Conservation (phyloP, 2,888 invertebrate species). For the Eilema griseolum region DNA sequence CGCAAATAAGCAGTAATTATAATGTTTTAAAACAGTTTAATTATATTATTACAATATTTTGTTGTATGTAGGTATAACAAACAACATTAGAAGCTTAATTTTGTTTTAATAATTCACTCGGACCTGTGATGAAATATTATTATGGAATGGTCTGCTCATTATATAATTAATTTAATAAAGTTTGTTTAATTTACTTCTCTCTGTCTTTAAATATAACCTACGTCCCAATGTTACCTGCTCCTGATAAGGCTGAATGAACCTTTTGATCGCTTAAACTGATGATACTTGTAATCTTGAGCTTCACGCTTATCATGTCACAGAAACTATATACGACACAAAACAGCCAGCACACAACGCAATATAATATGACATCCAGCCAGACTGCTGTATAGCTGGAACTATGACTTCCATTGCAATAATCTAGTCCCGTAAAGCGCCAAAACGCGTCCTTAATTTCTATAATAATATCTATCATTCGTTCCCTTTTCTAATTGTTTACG, state of each 20-base stretch:
- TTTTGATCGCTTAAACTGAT: too few species aligned
- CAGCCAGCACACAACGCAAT: too few species aligned
- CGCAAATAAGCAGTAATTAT: neutral
- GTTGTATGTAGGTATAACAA: neutral
- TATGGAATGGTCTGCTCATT: neutral
- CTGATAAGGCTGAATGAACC: neutral
- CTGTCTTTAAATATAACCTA: neutral
- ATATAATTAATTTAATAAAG: slow-evolving; percentile 4
- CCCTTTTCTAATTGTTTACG: neutral
- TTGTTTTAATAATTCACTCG: neutral
- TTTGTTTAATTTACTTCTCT: neutral
- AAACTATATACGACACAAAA: too few species aligned
- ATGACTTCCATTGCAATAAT: too few species aligned
- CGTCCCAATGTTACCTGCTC: neutral
- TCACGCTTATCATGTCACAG: too few species aligned
- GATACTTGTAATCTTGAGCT: too few species aligned
- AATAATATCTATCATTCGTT: neutral
- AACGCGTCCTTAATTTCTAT: too few species aligned
- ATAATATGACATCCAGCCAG: too few species aligned
- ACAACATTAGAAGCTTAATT: neutral
- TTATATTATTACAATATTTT: neutral
- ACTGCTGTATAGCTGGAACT: too few species aligned
- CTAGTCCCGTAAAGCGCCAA: too few species aligned
- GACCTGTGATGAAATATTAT: neutral
- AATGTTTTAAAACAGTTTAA: neutral